Evolutionary conservation across 2,113 vertebrate species (phyloP).

Genomic region (Psittacus erithacus): DNA sequence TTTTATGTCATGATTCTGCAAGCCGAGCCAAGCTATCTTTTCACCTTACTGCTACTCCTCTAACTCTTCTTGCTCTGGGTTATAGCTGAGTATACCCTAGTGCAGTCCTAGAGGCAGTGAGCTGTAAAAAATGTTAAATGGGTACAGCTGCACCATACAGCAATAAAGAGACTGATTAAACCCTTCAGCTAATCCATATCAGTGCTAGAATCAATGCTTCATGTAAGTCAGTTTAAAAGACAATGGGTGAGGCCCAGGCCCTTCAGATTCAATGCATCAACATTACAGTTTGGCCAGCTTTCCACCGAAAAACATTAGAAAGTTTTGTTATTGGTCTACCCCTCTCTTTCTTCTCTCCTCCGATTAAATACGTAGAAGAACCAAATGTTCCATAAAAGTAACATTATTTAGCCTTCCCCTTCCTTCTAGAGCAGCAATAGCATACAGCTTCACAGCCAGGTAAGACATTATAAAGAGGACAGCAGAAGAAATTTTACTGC

Average conservation of each 20-base stretch:
- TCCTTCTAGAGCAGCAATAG: neutral
- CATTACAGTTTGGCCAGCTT: neutral
- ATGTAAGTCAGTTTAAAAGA: neutral
- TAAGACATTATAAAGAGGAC: neutral
- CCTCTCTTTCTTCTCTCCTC: neutral
- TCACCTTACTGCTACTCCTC: neutral
- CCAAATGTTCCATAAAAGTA: neutral
- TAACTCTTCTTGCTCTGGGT: neutral
- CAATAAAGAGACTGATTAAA: neutral
- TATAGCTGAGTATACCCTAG: neutral
- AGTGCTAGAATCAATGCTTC: neutral
- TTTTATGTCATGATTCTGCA: neutral
- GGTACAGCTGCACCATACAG: neutral
- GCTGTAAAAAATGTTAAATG: neutral
- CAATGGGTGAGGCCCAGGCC: neutral
- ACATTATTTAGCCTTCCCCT: neutral
- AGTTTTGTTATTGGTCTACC: neutral
- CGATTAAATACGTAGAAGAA: neutral
- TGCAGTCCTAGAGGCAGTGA: neutral
- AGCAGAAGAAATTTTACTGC: neutral
- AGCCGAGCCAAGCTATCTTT: neutral
- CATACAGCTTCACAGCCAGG: neutral
- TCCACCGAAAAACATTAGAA: neutral
- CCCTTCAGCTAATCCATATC: neutral
- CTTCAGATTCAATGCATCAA: neutral